Evolutionary conservation across 2,888 invertebrate species (phyloP), one percentile per base, ranked within the genome.

Genomic region (Amiota communis): DNA sequence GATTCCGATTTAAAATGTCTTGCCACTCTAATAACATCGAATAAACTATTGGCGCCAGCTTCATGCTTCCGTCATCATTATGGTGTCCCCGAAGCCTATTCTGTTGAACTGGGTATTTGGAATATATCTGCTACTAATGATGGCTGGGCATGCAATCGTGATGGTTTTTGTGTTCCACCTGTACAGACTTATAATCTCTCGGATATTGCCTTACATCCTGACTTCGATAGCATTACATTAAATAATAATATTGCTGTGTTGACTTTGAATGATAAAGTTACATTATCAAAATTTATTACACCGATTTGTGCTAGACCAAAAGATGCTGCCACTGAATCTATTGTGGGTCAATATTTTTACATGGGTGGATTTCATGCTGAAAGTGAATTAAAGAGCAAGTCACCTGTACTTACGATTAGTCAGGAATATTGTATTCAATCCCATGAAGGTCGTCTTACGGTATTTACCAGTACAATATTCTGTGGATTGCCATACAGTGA

Each of bases 21-120:
- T 69, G 82, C 80, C 1, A 82, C 70, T n/a, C 74, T 83, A 1
- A 79, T 83, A 49, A 82, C 82, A 6, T 80, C 72, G 57, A 77
- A 77, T 1, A 75, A 75, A 68, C 82, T 82, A 0, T 61, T 83
- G 63, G 82, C 82, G 1, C 82, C 82, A 6, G 82, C 82, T 20
- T 78, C 82, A 53, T 83, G 82, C 20, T 83, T 59, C 17, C 9
- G 20, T 59, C 59, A 59, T 59, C 59, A 59, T 48, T 17, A 48
- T 20, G 49, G 48, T 15, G 65, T 48, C 1, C 12, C 48, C 10
- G 15, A 47, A 65, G 17, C 17, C 17, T 48, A 48, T 17, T 48
- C 48, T 12, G 20, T 65, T 49, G 12, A 48, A 3, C 49, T 65
- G 10, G 65, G 65, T 17, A 49, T 65, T 65, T 65, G 49, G 48